Conservation (phyloP, 1,140 invertebrate genomes). For the Ostrea denselamellosa region DNA sequence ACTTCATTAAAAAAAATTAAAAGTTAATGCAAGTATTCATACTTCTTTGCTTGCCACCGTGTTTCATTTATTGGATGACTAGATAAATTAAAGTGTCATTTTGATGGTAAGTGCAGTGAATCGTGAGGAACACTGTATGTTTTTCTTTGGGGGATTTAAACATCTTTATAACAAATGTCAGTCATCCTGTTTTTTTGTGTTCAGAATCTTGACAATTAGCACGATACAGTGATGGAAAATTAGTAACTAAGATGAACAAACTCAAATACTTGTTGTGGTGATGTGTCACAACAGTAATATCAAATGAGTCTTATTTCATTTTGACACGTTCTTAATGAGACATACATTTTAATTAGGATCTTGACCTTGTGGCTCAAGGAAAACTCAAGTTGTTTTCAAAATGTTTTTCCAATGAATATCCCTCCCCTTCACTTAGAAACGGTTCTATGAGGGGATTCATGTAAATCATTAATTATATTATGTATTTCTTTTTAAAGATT, state of each 20-base stretch:
- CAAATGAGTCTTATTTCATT: constrained; percentile 14
- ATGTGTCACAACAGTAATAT: constrained; percentile 1
- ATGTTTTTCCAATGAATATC: constrained; percentile 12
- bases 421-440: background rate
- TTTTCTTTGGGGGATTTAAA: constrained; percentile 21
- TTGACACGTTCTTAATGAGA: constrained; percentile 22
- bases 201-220: constrained; percentile 20
- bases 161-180: background rate
- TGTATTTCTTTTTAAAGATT: background rate
- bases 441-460: background rate
- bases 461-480: constrained; percentile 7
- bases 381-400: background rate
- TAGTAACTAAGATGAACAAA: background rate
- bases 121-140: background rate
- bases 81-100: background rate
- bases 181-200: constrained; percentile 2
- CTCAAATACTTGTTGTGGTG: background rate
- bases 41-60: background rate
- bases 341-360: background rate
- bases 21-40: background rate
- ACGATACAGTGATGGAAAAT: constrained; percentile 11
- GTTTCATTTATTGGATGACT: background rate
- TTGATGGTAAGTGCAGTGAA: constrained; percentile 14
- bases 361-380: background rate
- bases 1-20: background rate